Evolutionary conservation across 2,797 vertebrate species (phyloP).

Genomic region (Coregonus ussuriensis): DNA sequence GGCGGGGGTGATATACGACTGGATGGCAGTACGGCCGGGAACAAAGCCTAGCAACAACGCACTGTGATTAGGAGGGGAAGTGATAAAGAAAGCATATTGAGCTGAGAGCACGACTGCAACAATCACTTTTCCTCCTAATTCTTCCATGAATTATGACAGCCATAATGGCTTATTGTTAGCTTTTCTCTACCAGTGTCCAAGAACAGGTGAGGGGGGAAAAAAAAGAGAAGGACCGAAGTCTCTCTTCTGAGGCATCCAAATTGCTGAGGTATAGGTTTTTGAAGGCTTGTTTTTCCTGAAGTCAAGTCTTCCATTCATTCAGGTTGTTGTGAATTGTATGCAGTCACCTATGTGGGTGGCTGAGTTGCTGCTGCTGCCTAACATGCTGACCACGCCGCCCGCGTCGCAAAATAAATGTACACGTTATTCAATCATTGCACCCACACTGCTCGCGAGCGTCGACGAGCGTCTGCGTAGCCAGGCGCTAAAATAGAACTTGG

Average conservation of each 20-base stretch:
- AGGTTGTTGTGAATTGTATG: conserved; percentile 3
- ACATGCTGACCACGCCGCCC: too few species aligned
- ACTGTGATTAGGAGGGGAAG: conserved; percentile 84
- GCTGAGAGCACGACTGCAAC: conserved; percentile 80
- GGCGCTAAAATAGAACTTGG: too few species aligned
- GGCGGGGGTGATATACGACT: conserved; percentile 45
- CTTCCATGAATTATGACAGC: conserved; percentile 77
- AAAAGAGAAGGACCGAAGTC: conserved; percentile 42
- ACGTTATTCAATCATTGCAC: too few species aligned
- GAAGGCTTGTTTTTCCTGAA: background rate
- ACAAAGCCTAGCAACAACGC: conserved; percentile 86
- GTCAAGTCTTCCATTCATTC: background rate
- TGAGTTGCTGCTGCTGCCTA: background rate
- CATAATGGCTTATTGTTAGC: conserved; percentile 63
- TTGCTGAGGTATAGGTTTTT: conserved; percentile 16
- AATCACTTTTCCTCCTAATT: conserved; percentile 70
- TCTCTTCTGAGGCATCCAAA: conserved; percentile 23
- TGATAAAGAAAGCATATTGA: conserved; percentile 90
- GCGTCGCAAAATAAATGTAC: too few species aligned
- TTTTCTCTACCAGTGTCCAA: conserved; percentile 42
- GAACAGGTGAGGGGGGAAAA: conserved; percentile 46
- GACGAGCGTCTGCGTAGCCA: too few species aligned
- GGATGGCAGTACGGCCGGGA: conserved; percentile 60
- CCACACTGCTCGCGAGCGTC: too few species aligned
- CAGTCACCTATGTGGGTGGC: background rate